These are phyloP conservation scores for Elephantulus edwardii DNA, from an alignment of 2,113 vertebrate genomes.

Conservation along the genomic window DNA sequence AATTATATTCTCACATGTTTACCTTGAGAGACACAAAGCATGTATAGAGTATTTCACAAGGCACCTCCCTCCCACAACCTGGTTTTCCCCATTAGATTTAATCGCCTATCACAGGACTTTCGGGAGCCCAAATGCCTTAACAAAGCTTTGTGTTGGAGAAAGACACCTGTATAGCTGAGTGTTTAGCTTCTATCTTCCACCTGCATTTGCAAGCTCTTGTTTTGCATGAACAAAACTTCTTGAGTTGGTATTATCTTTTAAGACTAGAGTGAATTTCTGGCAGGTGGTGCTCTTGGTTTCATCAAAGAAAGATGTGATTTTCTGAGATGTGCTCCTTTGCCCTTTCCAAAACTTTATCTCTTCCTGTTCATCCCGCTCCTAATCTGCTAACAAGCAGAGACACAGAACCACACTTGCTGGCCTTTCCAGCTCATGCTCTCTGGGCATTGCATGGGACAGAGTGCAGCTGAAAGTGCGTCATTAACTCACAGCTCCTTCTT, in stretches of 20 bases:
- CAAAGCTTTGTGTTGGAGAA: background rate
- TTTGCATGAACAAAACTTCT: constrained; percentile 13
- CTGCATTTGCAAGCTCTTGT: background rate
- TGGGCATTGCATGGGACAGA: background rate
- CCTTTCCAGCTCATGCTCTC: background rate
- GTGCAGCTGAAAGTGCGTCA: background rate
- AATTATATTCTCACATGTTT: background rate
- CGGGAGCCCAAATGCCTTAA: background rate
- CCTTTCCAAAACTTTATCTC: constrained; percentile 9
- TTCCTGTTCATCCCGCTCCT: background rate
- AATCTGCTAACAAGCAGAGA: background rate
- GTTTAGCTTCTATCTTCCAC: background rate
- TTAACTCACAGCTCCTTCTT: background rate
- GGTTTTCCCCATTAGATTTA: background rate
- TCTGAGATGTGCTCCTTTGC: background rate
- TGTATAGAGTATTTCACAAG: background rate
- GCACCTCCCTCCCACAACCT: too few relatives aligned
- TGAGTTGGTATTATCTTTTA: background rate
- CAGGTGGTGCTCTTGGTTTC: constrained; percentile 7
- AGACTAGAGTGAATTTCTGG: constrained; percentile 6
- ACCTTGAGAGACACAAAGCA: background rate
- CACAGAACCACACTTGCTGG: background rate
- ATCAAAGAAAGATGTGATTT: constrained; percentile 33
- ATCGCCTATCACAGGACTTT: background rate
- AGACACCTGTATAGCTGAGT: background rate